Percentiles rank a stretch among this genome's conserved stretches.
Conservation (phyloP, 2,113 vertebrate genomes). For the Rhinogobius similis region DNA sequence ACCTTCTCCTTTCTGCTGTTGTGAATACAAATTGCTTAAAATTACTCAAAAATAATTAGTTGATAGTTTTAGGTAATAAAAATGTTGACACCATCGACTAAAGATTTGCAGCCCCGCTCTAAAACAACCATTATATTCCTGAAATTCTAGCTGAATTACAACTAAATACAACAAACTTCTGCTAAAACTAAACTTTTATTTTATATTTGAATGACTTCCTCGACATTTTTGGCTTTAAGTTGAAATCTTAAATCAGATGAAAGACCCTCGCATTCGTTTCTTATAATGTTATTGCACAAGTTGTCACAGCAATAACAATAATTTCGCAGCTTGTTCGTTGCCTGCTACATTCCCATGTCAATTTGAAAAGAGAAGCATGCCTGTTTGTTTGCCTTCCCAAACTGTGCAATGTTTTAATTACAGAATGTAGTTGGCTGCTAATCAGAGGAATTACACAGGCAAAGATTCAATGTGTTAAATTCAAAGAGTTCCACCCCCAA, state of each 20-base stretch:
- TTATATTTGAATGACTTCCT: too few relatives aligned
- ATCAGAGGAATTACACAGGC: conserved; percentile 34
- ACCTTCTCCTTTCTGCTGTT: too few relatives aligned
- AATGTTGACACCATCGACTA: too few relatives aligned
- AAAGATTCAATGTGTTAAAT: conserved; percentile 16
- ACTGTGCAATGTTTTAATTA: conserved; percentile 51
- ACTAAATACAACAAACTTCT: not conserved
- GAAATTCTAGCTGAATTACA: not conserved
- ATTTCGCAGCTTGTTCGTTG: too few relatives aligned
- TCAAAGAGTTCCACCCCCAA: conserved; percentile 45
- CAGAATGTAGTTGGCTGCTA: conserved; percentile 62
- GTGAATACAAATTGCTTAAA: too few relatives aligned
- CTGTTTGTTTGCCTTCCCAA: conserved; percentile 12
- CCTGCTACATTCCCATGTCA: conserved; percentile 23
- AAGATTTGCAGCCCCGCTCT: too few relatives aligned
- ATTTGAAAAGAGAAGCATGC: conserved; percentile 24
- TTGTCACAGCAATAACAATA: not conserved
- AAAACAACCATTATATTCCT: too few relatives aligned
- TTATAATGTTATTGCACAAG: not conserved
- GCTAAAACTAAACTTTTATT: not conserved
- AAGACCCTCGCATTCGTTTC: not conserved
- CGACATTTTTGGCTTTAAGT: not conserved
- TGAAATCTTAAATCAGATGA: not conserved
- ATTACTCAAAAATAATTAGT: too few relatives aligned
- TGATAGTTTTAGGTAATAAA: too few relatives aligned